These are phyloP conservation scores for Hyles lineata DNA, from an alignment of 2,888 invertebrate genomes.

Conservation along the genomic window DNA sequence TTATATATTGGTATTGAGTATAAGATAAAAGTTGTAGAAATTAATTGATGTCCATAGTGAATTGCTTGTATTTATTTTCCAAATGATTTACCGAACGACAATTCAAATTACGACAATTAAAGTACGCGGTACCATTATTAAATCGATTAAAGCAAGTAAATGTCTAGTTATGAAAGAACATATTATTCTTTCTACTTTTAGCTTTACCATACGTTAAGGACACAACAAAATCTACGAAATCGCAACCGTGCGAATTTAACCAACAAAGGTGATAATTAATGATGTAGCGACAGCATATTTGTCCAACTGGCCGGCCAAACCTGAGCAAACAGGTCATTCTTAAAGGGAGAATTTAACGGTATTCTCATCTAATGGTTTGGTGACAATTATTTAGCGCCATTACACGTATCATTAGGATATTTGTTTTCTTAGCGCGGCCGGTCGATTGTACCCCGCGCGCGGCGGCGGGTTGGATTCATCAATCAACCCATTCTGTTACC, in stretches of 20 bases:
- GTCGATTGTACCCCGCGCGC: conserved; percentile 32
- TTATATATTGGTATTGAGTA: neutral
- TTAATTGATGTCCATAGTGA: no score
- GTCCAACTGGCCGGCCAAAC: conserved; percentile 68
- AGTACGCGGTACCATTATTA: no score
- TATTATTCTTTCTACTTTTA: neutral
- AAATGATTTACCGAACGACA: no score
- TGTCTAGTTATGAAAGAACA: no score
- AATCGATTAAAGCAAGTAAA: no score
- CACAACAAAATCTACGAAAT: neutral
- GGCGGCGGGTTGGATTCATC: conserved; percentile 70
- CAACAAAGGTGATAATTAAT: conserved; percentile 72
- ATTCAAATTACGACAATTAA: no score
- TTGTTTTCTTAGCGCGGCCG: conserved; percentile 70
- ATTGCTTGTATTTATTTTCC: no score
- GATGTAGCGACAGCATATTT: conserved; percentile 73
- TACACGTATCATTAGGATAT: conserved; percentile 76
- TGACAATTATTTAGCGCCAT: conserved; percentile 77
- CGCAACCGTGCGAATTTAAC: conserved; percentile 52
- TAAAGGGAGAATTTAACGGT: conserved; percentile 61
- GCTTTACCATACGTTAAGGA: conserved; percentile 4
- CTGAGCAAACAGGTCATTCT: conserved; percentile 74
- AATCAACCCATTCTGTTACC: conserved; percentile 68
- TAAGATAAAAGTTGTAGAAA: no score
- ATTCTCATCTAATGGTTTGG: conserved; percentile 64